Evolutionary conservation across 2,797 vertebrate genomes (phyloP), one percentile per base, ranked within the genome.

Genomic region (Potorous gilbertii): DNA sequence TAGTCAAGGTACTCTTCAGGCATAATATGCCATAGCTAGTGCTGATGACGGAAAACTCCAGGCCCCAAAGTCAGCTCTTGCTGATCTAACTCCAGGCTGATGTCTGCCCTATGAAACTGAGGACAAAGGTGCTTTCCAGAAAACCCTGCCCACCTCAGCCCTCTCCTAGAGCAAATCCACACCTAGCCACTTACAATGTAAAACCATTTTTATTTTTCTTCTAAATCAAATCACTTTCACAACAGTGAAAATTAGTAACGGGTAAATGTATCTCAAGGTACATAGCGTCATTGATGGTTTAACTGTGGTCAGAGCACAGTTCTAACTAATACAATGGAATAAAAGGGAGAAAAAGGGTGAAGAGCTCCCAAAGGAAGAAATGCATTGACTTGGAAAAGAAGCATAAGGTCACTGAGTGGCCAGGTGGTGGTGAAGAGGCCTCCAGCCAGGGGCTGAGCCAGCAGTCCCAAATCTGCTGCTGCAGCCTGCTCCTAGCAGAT

Each of bases 221-320:
- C 96, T 96, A 98, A 97, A 95, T 97, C 96, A 98, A 98, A 98
- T 98, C 97, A 98, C 98, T 99, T 98, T 98, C 98, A 98, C 98
- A 98, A 98, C 98, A 98, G 98, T 98, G 98, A 98, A 98, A 98
- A 99, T 98, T 97, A 98, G 98, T 98, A 98, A 98, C 98, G 95
- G 93, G 96, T 93, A 95, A 98, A 92, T 95, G 96, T 96, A 97
- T 97, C 92, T 97, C 98, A 97, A 96, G 92, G 74, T 95, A 94
- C 95, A 59, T 92, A 96, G 96, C 97, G 0, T 91, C 93, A 89
- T 95, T 95, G 74, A 50, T 50, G 74, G 94, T 96, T 96, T 97
- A 91, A 96, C 91, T 95, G 94, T 0, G 96, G 96, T 96, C 62
- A 56, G 21, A 66, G 97, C 93, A 97, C 97, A 95, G 94, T 96